Evolutionary conservation across 2,797 vertebrate genomes (phyloP).

Genomic region (Falco cherrug): DNA sequence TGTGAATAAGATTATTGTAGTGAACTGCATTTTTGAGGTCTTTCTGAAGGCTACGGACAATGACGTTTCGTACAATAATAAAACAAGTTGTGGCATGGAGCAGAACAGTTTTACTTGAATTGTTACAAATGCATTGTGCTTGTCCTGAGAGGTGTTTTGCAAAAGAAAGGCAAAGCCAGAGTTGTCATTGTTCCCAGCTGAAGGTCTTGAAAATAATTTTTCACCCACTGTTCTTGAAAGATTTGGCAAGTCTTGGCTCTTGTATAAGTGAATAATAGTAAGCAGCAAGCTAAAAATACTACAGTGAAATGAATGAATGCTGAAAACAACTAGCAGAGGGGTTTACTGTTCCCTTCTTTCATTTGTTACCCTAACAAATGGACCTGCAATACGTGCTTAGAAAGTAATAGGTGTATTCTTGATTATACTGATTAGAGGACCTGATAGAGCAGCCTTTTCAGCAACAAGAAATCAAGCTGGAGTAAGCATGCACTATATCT

Average conservation of each 20-base stretch:
- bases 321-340: neutral
- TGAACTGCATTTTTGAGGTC: neutral
- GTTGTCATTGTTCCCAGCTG: neutral
- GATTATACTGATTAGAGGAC: neutral
- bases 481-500: neutral
- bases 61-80: constrained; percentile 1
- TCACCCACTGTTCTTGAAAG: constrained; percentile 14
- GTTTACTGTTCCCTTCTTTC: neutral
- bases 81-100: neutral
- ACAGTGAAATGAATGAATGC: neutral
- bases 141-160: constrained; percentile 23
- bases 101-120: neutral
- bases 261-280: constrained; percentile 17
- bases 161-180: neutral
- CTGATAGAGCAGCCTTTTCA: neutral
- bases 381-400: neutral
- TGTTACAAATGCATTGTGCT: neutral
- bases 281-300: constrained; percentile 20
- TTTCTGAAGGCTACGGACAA: neutral
- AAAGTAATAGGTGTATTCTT: neutral
- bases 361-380: neutral
- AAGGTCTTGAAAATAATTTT: constrained; percentile 30
- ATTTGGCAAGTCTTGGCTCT: neutral
- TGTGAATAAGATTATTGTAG: constrained; percentile 7
- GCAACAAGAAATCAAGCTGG: neutral